Percentiles rank a stretch among this genome's conserved stretches.
Conservation (phyloP, 1,140 invertebrate genomes). For the Dendrolimus kikuchii region DNA sequence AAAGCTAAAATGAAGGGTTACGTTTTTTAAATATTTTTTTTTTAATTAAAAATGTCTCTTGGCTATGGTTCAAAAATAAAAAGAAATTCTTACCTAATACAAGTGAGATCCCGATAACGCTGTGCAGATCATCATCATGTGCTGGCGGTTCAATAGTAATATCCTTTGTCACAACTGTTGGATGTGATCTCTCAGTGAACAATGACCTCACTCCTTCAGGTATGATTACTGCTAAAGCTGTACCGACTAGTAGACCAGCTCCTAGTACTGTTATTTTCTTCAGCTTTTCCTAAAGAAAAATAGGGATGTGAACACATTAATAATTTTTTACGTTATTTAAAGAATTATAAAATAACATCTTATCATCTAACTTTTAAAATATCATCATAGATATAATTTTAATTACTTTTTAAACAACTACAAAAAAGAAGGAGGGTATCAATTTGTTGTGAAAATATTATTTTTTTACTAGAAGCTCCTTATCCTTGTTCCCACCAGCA, state of each 20-base stretch:
- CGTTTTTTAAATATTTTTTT: not conserved
- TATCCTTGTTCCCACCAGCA: no score
- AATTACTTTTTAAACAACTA: no score
- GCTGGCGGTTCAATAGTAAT: constrained; percentile 41
- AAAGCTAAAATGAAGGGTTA: no score
- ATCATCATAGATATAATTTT: not conserved
- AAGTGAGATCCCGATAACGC: constrained; percentile 77
- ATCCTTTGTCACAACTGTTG: constrained; percentile 41
- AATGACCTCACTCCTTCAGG: constrained; percentile 97
- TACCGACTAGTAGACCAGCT: constrained; percentile 97
- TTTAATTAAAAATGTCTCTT: not conserved
- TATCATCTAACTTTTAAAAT: not conserved
- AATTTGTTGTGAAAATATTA: no score
- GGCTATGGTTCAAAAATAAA: not conserved
- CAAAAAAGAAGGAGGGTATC: no score
- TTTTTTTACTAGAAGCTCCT: no score
- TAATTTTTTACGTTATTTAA: not conserved
- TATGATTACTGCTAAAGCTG: constrained; percentile 97
- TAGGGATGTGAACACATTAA: not conserved
- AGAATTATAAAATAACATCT: not conserved
- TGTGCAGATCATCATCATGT: constrained; percentile 69
- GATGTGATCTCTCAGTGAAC: constrained; percentile 57
- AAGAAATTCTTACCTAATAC: constrained; percentile 68
- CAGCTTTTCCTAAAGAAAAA: constrained; percentile 87
- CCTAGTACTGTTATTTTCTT: constrained; percentile 95